Conservation (phyloP, 2,888 invertebrate genomes). For the Chrysolina haemoptera region DNA sequence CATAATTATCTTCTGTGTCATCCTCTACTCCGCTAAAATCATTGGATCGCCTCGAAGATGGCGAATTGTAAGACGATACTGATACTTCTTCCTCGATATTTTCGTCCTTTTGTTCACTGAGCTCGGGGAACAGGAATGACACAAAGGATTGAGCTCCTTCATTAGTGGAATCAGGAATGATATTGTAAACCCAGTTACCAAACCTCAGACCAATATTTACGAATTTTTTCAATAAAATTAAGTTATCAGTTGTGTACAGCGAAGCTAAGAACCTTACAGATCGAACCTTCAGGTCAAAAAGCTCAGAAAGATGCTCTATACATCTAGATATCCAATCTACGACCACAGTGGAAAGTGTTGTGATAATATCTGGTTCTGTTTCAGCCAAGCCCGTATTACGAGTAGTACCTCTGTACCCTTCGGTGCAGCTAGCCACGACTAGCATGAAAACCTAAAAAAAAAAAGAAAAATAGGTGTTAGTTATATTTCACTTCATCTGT, state of each 20-base stretch:
- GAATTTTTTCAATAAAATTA: slow-evolving; percentile 52
- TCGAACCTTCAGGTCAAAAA: slow-evolving; percentile 57
- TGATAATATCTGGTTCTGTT: slow-evolving; percentile 17
- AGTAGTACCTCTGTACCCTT: slow-evolving; percentile 3
- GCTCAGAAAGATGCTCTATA: slow-evolving; percentile 49
- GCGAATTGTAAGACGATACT: not conserved
- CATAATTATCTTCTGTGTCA: not conserved
- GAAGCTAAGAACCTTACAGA: slow-evolving; percentile 52
- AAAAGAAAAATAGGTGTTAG: too few relatives aligned
- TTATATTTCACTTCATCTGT: too few relatives aligned
- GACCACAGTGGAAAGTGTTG: slow-evolving; percentile 34
- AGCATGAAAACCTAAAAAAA: slow-evolving; percentile 10
- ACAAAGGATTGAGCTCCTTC: slow-evolving; percentile 39
- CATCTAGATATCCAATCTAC: slow-evolving; percentile 43
- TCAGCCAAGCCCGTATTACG: too few relatives aligned
- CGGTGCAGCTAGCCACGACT: slow-evolving; percentile 6
- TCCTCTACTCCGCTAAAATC: not conserved
- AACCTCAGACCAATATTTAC: slow-evolving; percentile 47
- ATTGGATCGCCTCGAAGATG: not conserved
- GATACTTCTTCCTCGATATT: not conserved
- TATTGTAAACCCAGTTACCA: slow-evolving; percentile 40
- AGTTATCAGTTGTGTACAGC: slow-evolving; percentile 58
- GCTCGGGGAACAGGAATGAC: slow-evolving; percentile 39
- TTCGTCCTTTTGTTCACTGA: slow-evolving; percentile 16
- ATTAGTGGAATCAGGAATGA: slow-evolving; percentile 44